A percentile compares a stretch with the other conserved stretches of the same genome.
phyloP scores from a whole-genome alignment of 2,888 invertebrate species.

The Hydropsyche betteni region DNA sequence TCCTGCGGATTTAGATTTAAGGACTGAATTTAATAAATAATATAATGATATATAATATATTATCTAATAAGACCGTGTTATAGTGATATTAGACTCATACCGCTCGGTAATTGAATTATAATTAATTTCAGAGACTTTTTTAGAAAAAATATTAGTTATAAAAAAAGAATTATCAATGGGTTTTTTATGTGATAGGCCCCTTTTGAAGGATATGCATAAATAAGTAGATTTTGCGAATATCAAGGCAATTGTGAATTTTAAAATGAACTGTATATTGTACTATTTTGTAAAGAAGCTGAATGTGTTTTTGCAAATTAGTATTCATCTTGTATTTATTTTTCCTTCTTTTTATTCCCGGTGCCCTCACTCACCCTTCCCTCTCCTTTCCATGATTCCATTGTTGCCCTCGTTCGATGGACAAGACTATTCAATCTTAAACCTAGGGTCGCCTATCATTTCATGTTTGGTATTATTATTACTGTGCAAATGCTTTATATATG shows the following conservation, averaged over 20 bases:
- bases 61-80: constrained; percentile 52
- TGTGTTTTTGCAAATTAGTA: constrained; percentile 24
- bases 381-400: constrained; percentile 55
- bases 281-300: constrained; percentile 40
- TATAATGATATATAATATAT: constrained; percentile 51
- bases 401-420: constrained; percentile 56
- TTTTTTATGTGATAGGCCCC: constrained; percentile 51
- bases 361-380: constrained; percentile 55
- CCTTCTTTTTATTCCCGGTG: constrained; percentile 48
- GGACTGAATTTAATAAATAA: constrained; percentile 49
- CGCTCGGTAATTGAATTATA: constrained; percentile 50
- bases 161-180: constrained; percentile 51
- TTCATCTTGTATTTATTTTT: constrained; percentile 47
- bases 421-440: constrained; percentile 34
- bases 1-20: constrained; percentile 44
- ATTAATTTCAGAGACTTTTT: constrained; percentile 51
- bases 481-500: constrained; percentile 68
- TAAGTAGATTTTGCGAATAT: constrained; percentile 35
- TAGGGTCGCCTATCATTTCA: constrained; percentile 58
- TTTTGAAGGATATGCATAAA: constrained; percentile 38
- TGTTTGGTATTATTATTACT: constrained; percentile 62
- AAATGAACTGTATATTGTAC: constrained; percentile 36
- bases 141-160: constrained; percentile 52
- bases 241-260: constrained; percentile 33
- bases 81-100: constrained; percentile 52